Percentiles rank a stretch among this genome's conserved stretches.
These are phyloP conservation scores for Gorilla gorilla DNA, from an alignment of 2,113 vertebrate genomes.

Conservation along the genomic window DNA sequence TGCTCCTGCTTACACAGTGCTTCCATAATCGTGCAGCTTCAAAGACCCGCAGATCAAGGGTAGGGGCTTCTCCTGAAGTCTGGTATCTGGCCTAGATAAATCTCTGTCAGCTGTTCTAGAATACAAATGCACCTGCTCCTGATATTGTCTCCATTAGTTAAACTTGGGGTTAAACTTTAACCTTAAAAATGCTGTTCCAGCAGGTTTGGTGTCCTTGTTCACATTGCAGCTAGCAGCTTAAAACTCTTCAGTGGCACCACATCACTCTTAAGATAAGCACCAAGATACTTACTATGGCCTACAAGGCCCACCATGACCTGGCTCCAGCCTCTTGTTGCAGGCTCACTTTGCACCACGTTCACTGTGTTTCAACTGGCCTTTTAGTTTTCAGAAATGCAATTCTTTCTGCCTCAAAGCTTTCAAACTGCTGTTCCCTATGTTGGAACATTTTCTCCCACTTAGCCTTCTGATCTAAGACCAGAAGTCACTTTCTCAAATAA, in stretches of 20 bases:
- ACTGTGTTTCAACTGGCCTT: not conserved
- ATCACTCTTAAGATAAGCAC: not conserved
- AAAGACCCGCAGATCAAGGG: not conserved
- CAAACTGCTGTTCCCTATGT: not conserved
- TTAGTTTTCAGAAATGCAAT: not conserved
- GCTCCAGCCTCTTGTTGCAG: not conserved
- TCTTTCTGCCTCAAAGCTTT: not conserved
- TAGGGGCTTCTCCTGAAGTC: not conserved
- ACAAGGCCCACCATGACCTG: not conserved
- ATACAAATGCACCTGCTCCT: not conserved
- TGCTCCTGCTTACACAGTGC: not conserved
- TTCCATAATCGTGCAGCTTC: not conserved
- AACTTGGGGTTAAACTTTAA: not conserved
- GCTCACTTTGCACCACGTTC: not conserved
- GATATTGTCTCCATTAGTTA: not conserved
- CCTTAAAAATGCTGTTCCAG: not conserved
- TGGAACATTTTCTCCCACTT: not conserved
- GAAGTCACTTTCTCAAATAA: not conserved
- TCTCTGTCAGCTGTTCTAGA: not conserved
- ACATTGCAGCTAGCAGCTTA: not conserved
- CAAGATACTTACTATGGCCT: not conserved
- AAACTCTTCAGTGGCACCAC: not conserved
- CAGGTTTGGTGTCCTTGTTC: not conserved
- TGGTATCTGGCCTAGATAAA: not conserved
- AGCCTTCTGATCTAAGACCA: not conserved